Conservation (phyloP, 2,888 invertebrate genomes). For the Conistra vaccinii region DNA sequence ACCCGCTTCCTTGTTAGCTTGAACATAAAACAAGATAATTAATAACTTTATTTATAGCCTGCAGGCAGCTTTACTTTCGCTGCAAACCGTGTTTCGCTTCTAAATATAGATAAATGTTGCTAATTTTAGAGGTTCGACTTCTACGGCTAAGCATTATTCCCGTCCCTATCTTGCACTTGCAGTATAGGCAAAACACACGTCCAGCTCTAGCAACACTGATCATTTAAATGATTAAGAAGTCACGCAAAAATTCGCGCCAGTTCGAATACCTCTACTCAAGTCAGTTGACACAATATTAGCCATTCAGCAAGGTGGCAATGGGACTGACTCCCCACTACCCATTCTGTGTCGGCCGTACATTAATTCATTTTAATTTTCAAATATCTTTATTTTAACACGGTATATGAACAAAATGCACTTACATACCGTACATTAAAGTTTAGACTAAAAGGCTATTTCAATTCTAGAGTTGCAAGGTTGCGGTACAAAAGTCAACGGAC, state of each 20-base stretch:
- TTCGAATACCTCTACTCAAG: no score
- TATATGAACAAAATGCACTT: no score
- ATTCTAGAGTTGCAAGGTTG: slow-evolving; percentile 2
- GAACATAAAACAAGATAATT: neutral
- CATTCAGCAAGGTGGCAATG: neutral
- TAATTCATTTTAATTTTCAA: no score
- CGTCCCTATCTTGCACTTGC: neutral
- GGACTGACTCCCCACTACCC: neutral
- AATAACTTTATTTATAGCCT: slow-evolving; percentile 2
- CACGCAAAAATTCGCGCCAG: no score
- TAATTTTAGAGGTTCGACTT: neutral
- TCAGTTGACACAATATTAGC: neutral
- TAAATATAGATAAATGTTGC: neutral
- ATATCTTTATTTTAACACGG: no score
- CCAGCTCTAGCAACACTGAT: no score
- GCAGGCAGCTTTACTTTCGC: slow-evolving; percentile 1
- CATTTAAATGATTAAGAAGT: no score
- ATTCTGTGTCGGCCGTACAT: neutral
- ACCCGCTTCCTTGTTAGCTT: slow-evolving; percentile 86
- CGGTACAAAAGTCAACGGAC: slow-evolving; percentile 5
- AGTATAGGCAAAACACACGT: no score
- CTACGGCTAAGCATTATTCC: neutral
- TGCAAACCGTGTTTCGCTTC: neutral
- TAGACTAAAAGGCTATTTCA: neutral
- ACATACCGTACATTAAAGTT: no score